Evolutionary conservation across 2,113 vertebrate species (phyloP), one percentile per base, ranked within the genome.

Genomic region (Regulus satrapa): DNA sequence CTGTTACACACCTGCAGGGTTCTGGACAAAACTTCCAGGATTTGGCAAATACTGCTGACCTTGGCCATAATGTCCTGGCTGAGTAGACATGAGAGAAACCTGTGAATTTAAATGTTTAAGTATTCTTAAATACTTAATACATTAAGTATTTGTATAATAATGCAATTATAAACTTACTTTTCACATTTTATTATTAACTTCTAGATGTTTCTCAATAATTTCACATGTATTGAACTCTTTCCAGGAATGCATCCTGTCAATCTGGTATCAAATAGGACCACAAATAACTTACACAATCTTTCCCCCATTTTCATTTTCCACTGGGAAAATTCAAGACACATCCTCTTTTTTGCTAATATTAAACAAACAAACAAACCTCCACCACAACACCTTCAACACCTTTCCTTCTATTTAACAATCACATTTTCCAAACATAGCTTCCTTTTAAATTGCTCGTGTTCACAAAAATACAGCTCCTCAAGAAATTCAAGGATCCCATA

Each of bases 11-110:
- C 99, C 98, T 97, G 98, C 97, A 88, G 98, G 98, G 95, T 97
- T 98, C 80, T 97, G 97, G 98, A 98, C 96, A 96, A 99, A 98
- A 97, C 97, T 94, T 97, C 97, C 98, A 54, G 98, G 90, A 97
- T 98, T 99, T 84, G 98, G 98, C 85, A 99, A 97, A 97, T 98
- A 99, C 7, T 98, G 96, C 73, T 98, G 98, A 95, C 97, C 98
- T 93, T 98, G 98, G 72, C 96, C 97, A 74, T 98, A 98, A 89
- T 97, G 95, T 90, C 97, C 96, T 71, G 96, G 85, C n/a, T 98
- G 98, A 93, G 85, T 80, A 63, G 97, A 95, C 86, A 97, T 68
- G 32, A 96, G 91, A 97, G 96, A 91, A 95, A 98, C 97, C 98
- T 98, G 94, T 80, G 89, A 95, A 89, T 95, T 21, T 19, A 86